These are phyloP conservation scores for Centrocercus urophasianus DNA, from an alignment of 2,113 vertebrate species.

Conservation along the genomic window DNA sequence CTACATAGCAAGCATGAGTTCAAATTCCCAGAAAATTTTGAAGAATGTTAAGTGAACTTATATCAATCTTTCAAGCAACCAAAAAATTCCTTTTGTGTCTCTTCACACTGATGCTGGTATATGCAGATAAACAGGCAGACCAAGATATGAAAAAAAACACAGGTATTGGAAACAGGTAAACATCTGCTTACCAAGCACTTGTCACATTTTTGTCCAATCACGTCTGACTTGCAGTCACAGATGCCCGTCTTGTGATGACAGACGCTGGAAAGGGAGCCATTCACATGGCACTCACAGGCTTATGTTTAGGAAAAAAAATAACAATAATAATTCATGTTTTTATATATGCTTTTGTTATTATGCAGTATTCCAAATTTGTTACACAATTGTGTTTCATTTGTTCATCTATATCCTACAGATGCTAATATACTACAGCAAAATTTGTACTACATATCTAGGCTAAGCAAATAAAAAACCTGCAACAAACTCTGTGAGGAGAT, in stretches of 20 bases:
- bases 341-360: background rate
- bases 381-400: background rate
- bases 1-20: background rate
- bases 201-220: constrained; percentile 85
- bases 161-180: background rate
- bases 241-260: constrained; percentile 86
- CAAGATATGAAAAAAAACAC: background rate
- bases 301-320: constrained; percentile 9
- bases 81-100: background rate
- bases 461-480: background rate
- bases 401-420: background rate
- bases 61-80: background rate
- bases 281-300: constrained; percentile 87
- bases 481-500: background rate
- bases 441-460: background rate
- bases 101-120: background rate
- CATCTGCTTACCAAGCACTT: constrained; percentile 85
- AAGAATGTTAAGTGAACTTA: background rate
- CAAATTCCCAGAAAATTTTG: background rate
- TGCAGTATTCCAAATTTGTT: background rate
- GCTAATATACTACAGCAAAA: background rate
- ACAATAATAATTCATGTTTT: background rate
- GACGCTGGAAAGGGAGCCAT: constrained; percentile 78
- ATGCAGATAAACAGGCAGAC: background rate
- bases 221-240: constrained; percentile 86